These are phyloP conservation scores for Brachyrhaphis roseni DNA, from an alignment of 2,797 vertebrate genomes.

Conservation along the genomic window DNA sequence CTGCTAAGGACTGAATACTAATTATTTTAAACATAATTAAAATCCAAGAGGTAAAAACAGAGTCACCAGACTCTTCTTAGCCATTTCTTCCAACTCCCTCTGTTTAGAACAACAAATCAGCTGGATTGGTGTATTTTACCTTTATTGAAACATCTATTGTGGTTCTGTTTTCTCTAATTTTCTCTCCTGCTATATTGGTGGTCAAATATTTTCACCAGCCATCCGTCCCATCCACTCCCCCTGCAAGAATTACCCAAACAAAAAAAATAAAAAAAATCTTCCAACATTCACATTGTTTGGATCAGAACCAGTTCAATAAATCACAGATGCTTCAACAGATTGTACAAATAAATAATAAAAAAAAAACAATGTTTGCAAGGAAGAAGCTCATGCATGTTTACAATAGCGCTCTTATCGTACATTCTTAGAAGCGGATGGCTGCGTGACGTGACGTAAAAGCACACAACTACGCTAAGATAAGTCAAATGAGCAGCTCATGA, in stretches of 20 bases:
- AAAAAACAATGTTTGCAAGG: constrained; percentile 49
- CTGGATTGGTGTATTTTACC: background rate
- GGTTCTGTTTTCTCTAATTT: background rate
- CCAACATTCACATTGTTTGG: constrained; percentile 26
- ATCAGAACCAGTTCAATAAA: constrained; percentile 73
- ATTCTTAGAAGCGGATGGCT: constrained; percentile 74
- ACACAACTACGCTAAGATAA: constrained; percentile 60
- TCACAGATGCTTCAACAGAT: constrained; percentile 62
- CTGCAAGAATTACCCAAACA: background rate
- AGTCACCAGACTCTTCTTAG: background rate
- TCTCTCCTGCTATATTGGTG: background rate
- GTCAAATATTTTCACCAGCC: background rate
- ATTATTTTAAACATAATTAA: background rate
- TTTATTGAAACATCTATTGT: background rate
- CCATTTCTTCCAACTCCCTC: background rate
- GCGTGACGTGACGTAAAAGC: constrained; percentile 74
- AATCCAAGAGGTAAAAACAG: background rate
- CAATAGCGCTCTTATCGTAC: constrained; percentile 75
- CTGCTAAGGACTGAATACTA: background rate
- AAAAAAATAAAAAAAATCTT: background rate
- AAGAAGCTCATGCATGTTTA: constrained; percentile 74
- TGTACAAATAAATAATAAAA: constrained; percentile 68
- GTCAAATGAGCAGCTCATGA: constrained; percentile 57
- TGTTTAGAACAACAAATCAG: background rate
- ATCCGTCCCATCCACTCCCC: background rate